These are phyloP conservation scores for Platycercus adscitus DNA, from an alignment of 2,113 vertebrate species.

Conservation along the genomic window DNA sequence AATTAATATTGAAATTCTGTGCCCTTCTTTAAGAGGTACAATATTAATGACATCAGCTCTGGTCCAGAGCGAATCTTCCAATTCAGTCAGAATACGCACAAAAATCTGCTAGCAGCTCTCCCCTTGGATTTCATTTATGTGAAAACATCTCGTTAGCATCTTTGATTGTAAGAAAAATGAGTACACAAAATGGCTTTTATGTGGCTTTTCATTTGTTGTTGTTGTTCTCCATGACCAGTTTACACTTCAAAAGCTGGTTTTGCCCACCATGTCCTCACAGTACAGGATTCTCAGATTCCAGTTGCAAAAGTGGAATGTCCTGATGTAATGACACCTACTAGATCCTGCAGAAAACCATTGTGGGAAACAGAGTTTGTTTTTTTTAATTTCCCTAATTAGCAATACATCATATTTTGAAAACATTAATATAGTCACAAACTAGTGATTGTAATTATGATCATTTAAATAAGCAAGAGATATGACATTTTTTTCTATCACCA, in stretches of 20 bases:
- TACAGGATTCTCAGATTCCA: not conserved
- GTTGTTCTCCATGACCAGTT: not conserved
- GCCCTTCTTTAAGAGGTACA: not conserved
- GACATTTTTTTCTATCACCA: not conserved
- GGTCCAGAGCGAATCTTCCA: not conserved
- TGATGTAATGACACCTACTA: not conserved
- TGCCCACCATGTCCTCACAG: not conserved
- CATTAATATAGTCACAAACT: not conserved
- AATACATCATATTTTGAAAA: not conserved
- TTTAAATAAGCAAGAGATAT: not conserved
- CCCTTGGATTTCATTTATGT: not conserved
- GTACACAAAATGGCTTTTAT: not conserved
- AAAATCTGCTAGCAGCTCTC: not conserved
- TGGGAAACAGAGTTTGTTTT: not conserved
- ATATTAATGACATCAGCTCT: not conserved
- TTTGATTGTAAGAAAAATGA: not conserved
- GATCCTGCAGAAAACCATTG: not conserved
- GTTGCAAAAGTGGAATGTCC: not conserved
- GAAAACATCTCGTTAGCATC: not conserved
- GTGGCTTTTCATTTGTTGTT: not conserved
- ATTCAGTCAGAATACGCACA: not conserved
- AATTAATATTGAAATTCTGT: conserved; percentile 16
- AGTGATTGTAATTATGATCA: not conserved
- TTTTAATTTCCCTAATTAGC: not conserved
- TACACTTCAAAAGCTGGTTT: not conserved